Evolutionary conservation across 2,797 vertebrate species (phyloP), one percentile per base, ranked within the genome.

Genomic region (Acipenser ruthenus): DNA sequence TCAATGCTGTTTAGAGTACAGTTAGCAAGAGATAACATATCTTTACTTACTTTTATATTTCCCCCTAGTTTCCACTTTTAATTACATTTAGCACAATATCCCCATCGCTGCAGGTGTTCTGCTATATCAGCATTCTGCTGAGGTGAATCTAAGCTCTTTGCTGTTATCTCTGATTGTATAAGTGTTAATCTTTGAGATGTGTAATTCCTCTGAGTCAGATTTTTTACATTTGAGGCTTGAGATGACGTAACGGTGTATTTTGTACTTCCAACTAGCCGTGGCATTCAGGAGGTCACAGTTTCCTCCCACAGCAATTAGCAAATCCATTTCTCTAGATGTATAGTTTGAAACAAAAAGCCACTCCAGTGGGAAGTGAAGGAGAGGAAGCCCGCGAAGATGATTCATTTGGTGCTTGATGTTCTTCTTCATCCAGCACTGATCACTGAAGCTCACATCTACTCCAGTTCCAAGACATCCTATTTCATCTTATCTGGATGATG

Each of bases 111-210:
- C 15, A 61, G 73, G 76, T 73, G 68, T 71, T 74, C 72, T 72
- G 69, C 67, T 76, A 77, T 78, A 82, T 82, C 74, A 77, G 49
- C 76, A 73, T 65, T 75, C 64, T 52, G 71, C 77, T 72, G 72
- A 75, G 75, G 65, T 71, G 66, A 67, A 84, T 82, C 70, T 62
- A 67, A 78, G 80, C 86, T 76, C 77, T 83, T 75, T 64, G 52
- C 73, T 71, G 69, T 73, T 79, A 79, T 77, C 72, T 79, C 67
- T 78, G 74, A 80, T 78, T 74, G 73, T 65, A 65, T 62, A 68
- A 73, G 75, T 81, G 78, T 83, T 82, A 80, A 76, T 83, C 76
- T 80, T 75, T 70, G 62, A 60, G 77, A 76, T 83, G 74, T 83
- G 73, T 71, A 80, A 74, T 68, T 73, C 56, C 64, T 6, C 56